Evolutionary conservation across 2,888 invertebrate species (phyloP).

Genomic region (Oscheius sp.): DNA sequence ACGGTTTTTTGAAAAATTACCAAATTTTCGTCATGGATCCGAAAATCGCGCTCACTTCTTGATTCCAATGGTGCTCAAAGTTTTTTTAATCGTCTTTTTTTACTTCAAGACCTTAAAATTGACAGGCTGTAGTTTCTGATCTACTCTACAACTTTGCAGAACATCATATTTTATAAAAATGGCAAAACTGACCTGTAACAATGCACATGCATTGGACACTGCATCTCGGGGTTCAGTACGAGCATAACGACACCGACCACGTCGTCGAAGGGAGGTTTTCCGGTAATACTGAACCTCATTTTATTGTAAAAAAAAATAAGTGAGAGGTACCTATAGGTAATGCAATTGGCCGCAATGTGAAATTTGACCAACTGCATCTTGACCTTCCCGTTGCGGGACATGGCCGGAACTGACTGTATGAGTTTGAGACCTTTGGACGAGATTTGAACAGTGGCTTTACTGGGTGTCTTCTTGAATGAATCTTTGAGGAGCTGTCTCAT

Average conservation of each 20-base stretch:
- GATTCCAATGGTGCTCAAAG: background rate
- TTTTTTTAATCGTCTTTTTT: background rate
- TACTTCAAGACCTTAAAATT: too few species aligned
- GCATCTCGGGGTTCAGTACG: conserved; percentile 91
- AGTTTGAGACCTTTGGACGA: conserved; percentile 92
- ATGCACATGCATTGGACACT: conserved; percentile 93
- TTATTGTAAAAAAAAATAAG: background rate
- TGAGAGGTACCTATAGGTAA: conserved; percentile 79
- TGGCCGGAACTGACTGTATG: conserved; percentile 82
- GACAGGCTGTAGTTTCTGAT: background rate
- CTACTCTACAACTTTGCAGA: background rate
- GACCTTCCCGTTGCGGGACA: conserved; percentile 72
- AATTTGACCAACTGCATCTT: conserved; percentile 83
- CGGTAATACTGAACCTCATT: conserved; percentile 81
- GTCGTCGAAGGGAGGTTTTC: conserved; percentile 81
- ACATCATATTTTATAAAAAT: too few species aligned
- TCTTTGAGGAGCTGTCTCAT: conserved; percentile 66
- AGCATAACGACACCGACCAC: conserved; percentile 92
- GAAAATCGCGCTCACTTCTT: too few species aligned
- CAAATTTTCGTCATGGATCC: too few species aligned
- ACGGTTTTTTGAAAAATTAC: too few species aligned
- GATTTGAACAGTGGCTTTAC: conserved; percentile 72
- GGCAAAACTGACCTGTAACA: conserved; percentile 81
- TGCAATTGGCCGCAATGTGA: conserved; percentile 91
- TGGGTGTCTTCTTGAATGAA: conserved; percentile 59